Percentiles rank a stretch among this genome's conserved stretches.
These are phyloP conservation scores for Myotis pilosus DNA, from an alignment of 2,797 vertebrate species.

Conservation along the genomic window DNA sequence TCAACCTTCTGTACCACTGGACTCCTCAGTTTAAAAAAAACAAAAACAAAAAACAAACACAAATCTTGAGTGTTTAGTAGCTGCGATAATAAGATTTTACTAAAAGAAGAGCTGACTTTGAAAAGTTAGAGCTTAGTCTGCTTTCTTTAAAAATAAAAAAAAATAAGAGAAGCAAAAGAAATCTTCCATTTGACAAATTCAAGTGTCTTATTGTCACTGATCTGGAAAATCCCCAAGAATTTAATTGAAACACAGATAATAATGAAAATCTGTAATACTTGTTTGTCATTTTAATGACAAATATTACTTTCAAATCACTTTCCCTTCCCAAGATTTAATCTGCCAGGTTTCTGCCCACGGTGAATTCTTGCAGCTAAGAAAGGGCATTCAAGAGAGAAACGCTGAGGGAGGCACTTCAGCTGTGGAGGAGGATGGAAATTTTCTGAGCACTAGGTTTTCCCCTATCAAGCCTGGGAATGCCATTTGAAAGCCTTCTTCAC, in stretches of 20 bases:
- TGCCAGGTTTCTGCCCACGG: constrained; percentile 72
- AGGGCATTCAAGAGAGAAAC: constrained; percentile 32
- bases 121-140: background rate
- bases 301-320: constrained; percentile 61
- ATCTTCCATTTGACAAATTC: constrained; percentile 8
- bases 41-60: background rate
- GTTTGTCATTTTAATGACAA: constrained; percentile 60
- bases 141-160: background rate
- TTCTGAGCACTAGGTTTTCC: background rate
- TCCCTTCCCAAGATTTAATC: constrained; percentile 37
- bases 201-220: background rate
- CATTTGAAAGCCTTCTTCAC: background rate
- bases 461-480: constrained; percentile 24
- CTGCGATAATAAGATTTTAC: background rate
- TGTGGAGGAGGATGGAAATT: constrained; percentile 44
- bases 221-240: constrained; percentile 33
- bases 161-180: constrained; percentile 7
- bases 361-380: constrained; percentile 67
- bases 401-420: constrained; percentile 57
- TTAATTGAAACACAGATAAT: constrained; percentile 38
- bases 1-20: background rate
- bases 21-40: background rate
- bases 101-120: constrained; percentile 21
- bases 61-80: background rate
- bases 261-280: background rate